These are phyloP conservation scores for Saccostrea glomerata DNA, from an alignment of 1,140 invertebrate genomes.

Conservation along the genomic window DNA sequence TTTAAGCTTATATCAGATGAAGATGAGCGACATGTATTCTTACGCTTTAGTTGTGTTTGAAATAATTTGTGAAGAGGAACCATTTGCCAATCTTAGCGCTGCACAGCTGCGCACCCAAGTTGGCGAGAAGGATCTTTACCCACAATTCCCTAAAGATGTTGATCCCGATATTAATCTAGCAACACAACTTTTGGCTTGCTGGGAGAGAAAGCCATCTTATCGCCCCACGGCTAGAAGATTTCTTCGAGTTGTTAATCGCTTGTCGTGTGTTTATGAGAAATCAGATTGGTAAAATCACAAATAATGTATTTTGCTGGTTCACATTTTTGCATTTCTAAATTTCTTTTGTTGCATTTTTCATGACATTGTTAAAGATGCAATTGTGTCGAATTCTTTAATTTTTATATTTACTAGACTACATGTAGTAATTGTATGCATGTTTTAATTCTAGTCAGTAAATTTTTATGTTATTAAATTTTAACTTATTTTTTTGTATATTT, in stretches of 20 bases:
- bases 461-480: too few species aligned
- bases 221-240: constrained; percentile 39
- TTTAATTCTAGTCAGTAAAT: too few species aligned
- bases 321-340: too few species aligned
- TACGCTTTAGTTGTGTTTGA: constrained; percentile 55
- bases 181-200: constrained; percentile 41
- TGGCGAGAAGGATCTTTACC: constrained; percentile 41
- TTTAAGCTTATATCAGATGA: constrained; percentile 50
- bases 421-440: too few species aligned
- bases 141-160: constrained; percentile 43
- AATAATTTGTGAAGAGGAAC: constrained; percentile 58
- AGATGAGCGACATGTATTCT: constrained; percentile 58
- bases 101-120: constrained; percentile 53
- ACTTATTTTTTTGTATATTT: too few species aligned
- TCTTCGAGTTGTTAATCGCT: not conserved
- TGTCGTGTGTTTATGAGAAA: not conserved
- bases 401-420: too few species aligned
- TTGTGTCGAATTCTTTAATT: too few species aligned
- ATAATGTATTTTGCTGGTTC: too few species aligned
- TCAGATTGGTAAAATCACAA: not conserved
- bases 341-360: too few species aligned
- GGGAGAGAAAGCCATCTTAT: constrained; percentile 44
- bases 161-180: constrained; percentile 33
- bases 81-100: constrained; percentile 55
- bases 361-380: too few species aligned